Conservation (phyloP, 2,797 vertebrate genomes). For the Mareca strepera region DNA sequence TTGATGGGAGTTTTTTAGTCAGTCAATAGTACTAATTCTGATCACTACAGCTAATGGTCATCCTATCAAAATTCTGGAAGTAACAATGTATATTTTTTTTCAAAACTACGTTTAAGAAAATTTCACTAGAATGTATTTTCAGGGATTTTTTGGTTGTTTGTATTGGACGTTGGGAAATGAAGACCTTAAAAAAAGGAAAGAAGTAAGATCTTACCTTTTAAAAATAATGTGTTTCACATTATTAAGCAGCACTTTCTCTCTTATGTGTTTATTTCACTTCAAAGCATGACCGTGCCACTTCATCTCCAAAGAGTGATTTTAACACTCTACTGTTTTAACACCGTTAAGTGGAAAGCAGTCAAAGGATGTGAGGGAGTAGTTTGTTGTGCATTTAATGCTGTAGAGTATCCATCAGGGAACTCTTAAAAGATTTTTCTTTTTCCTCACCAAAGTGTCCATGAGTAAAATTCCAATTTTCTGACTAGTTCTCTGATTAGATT, state of each 20-base stretch:
- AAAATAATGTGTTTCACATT: not conserved
- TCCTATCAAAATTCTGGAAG: not conserved
- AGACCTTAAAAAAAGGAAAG: not conserved
- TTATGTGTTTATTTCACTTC: constrained; percentile 5
- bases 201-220: not conserved
- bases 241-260: not conserved
- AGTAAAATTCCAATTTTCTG: constrained; percentile 38
- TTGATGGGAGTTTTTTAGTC: rapidly evolving
- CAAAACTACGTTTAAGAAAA: not conserved
- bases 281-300: not conserved
- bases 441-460: not conserved
- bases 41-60: not conserved
- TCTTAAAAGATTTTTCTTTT: constrained; percentile 15
- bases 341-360: constrained; percentile 26
- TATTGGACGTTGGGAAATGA: not conserved
- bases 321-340: constrained; percentile 21
- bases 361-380: constrained; percentile 3
- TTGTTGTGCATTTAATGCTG: constrained; percentile 27
- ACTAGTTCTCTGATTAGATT: constrained; percentile 7
- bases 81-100: not conserved
- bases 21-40: not conserved
- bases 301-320: constrained; percentile 29
- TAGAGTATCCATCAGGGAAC: constrained; percentile 25
- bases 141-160: not conserved
- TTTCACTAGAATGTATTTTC: not conserved